Base-by-base conservation (phyloP, 2,113 vertebrate genomes). In the Dendrocopos noguchii region DNA sequence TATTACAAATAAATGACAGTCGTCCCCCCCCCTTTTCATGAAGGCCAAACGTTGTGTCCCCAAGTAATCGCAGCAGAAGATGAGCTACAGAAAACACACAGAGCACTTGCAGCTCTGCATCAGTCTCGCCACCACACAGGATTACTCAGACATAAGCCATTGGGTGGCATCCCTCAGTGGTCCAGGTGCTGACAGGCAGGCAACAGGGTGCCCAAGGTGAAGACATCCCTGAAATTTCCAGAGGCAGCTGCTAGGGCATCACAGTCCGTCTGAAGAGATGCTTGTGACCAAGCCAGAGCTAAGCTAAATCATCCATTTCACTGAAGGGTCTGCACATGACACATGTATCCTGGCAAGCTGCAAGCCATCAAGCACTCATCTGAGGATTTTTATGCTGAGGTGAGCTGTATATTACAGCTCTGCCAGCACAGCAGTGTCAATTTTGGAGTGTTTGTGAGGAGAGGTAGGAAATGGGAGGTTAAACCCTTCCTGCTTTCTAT, bases 381-480 rank as follows among this genome's bases (percentile, higher is more conserved):
- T 55, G 64, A 68, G 57, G 25, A 57, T 28, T 75, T 91, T 72
- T 83, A 64, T 84, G 89, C 91, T 93, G 88, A 91, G 72, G 19
- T 3, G 4, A 86, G 46, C 78, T 84, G 39, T 63, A 25, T 47
- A 50, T 76, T 21, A 67, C 16, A 61, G 77, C 31, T 87, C 71
- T 95, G 87, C 81, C 79, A 80, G 60, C 59, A 70, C 34, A 92
- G 78, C 87, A 73, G 56, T 28, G 46, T 33, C 93, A 77, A 17
- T 46, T 80, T 80, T 9, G 4, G 20, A 93, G 73, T 16, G 0
- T 18, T 50, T 85, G 56, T 50, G 36, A 87, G 34, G 22, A 77
- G 22, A 14, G 15, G 24, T 31, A 83, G 34, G 72, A 85, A 91
- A 70, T 1, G 2, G 56, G 5, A 91, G 24, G 52, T 74, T 70